Base-by-base conservation (phyloP, 2,113 vertebrate species). In the Hyperoodon ampullatus region DNA sequence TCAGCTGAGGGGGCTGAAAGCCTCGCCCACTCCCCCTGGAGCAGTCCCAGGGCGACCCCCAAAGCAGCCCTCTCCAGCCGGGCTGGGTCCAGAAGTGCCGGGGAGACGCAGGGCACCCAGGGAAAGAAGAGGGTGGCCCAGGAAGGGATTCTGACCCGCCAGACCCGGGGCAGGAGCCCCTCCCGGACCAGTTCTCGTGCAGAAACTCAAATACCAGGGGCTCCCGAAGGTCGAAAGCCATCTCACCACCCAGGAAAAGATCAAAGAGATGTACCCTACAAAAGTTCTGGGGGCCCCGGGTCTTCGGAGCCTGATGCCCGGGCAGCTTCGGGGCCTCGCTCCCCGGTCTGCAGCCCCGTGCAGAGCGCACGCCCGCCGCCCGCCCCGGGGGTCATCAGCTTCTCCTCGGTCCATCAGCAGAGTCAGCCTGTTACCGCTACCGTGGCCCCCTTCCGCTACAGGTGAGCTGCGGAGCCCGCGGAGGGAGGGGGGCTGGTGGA, bases 361-460 rank as follows among this genome's bases (percentile, higher is more conserved):
- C 98, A 80, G 75, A 88, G 97, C 93, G 93, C 92, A 23, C 87
- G 88, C 0, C 88, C 97, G 0, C 13, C 90, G 0, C 96, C 97
- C 0, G 81, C 95, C 55, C 93, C 88, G 0, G 98, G 97, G 21
- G 23, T 97, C 87, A 97, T 98, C 95, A 98, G 87, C 75, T 99
- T 99, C 94, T 97, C 98, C 63, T 98, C 98, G 0, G 83, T 33
- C 11, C 35, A 97, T 24, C 90, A 70, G 0, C 98, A 98, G 77
- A 98, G 85, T 72, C 98, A 94, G 50, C 99, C 98, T 0, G 88
- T 98, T 96, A 99, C 98, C 0, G 99, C 99, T 81, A 99, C 99
- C 0, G 99, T 99, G 91, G 99, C 99, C 30, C 99, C 99, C 11
- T 99, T 99, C 96, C 99, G 96, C 87, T 99, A 99, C 98, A 95